Evolutionary conservation across 2,888 invertebrate genomes (phyloP).

Genomic region (Platycheirus rosarum): DNA sequence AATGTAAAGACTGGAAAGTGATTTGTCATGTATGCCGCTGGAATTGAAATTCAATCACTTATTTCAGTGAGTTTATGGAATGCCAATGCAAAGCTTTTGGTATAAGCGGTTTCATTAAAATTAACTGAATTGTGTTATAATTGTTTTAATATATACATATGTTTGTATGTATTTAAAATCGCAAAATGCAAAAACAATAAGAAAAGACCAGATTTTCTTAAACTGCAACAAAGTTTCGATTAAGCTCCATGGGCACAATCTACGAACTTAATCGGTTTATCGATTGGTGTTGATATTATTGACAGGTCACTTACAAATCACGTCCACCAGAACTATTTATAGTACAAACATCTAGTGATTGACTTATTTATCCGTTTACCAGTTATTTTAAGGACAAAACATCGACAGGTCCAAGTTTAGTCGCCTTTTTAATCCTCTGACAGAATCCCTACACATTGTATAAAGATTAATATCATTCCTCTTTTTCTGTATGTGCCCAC

Average conservation of each 20-base stretch:
- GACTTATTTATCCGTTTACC: constrained; percentile 30
- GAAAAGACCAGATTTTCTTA: constrained; percentile 20
- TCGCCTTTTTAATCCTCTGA: constrained; percentile 51
- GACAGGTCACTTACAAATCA: constrained; percentile 35
- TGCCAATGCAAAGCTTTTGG: too few relatives aligned
- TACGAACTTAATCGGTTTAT: constrained; percentile 57
- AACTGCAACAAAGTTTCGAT: constrained; percentile 47
- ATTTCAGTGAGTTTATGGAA: too few relatives aligned
- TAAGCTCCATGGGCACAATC: constrained; percentile 21
- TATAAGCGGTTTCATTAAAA: too few relatives aligned
- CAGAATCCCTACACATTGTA: constrained; percentile 63
- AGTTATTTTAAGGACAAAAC: constrained; percentile 21
- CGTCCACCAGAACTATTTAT: constrained; percentile 20
- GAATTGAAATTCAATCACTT: too few relatives aligned
- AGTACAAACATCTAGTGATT: neutral
- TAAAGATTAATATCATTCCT: constrained; percentile 68
- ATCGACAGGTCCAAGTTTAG: neutral
- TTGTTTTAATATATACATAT: too few relatives aligned
- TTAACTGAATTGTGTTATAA: too few relatives aligned
- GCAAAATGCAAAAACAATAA: neutral
- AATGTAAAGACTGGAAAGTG: too few relatives aligned
- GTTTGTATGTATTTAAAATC: too few relatives aligned
- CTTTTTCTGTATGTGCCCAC: constrained; percentile 57
- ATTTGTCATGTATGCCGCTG: too few relatives aligned
- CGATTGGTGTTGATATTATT: constrained; percentile 30